Evolutionary conservation across 2,797 vertebrate genomes (phyloP).

Genomic region (Rhinoraja longicauda): DNA sequence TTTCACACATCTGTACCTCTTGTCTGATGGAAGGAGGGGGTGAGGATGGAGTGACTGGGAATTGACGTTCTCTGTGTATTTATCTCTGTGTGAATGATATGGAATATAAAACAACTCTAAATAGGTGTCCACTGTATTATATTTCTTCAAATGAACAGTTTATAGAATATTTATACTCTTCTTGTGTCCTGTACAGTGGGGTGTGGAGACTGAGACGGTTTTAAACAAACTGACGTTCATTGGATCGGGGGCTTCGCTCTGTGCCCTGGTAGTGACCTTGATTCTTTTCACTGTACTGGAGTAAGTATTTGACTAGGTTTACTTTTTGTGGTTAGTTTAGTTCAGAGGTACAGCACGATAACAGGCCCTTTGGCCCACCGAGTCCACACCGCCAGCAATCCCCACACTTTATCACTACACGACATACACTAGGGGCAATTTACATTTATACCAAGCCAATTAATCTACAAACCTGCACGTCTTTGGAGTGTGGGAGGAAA

Average conservation of each 20-base stretch:
- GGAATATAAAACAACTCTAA: neutral
- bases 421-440: too few species aligned
- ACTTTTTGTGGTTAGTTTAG: neutral
- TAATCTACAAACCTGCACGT: too few species aligned
- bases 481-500: too few species aligned
- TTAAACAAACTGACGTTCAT: conserved; percentile 72
- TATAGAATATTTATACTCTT: neutral
- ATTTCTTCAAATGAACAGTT: neutral
- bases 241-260: conserved; percentile 68
- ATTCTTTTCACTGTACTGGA: conserved; percentile 72
- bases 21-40: too few species aligned
- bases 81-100: neutral
- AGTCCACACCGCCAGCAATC: too few species aligned
- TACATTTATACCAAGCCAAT: too few species aligned
- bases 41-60: too few species aligned
- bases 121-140: neutral
- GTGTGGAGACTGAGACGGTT: conserved; percentile 59
- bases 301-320: conserved; percentile 55
- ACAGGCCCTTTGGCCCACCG: too few species aligned
- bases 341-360: too few species aligned
- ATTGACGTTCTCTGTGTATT: neutral
- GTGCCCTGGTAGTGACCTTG: conserved; percentile 69
- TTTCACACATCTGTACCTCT: too few species aligned
- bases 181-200: conserved; percentile 56
- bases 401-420: too few species aligned